Evolutionary conservation across 2,797 vertebrate genomes (phyloP).

Genomic region (Coendou prehensilis): DNA sequence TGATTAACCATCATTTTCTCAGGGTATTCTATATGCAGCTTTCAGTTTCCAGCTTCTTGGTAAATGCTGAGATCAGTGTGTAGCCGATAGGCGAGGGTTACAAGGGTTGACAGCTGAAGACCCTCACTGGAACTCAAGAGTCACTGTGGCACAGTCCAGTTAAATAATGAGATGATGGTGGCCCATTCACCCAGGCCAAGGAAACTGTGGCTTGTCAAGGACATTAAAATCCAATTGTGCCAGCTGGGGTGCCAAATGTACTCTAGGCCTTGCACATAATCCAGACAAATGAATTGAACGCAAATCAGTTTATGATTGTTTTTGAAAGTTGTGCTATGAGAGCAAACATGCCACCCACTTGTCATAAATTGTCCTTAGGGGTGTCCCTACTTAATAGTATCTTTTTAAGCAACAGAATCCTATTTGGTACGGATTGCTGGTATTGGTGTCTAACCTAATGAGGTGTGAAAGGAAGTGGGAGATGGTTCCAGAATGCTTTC

Average conservation of each 20-base stretch:
- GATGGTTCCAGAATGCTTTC: constrained; percentile 9
- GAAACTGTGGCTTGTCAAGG: constrained; percentile 77
- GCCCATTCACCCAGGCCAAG: constrained; percentile 71
- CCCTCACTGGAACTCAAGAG: constrained; percentile 75
- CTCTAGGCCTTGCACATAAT: constrained; percentile 57
- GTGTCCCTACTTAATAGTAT: constrained; percentile 53
- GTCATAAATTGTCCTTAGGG: constrained; percentile 64
- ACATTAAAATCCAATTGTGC: constrained; percentile 16
- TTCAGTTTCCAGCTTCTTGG: constrained; percentile 83
- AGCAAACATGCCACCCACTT: constrained; percentile 64
- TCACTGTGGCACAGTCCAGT: constrained; percentile 70
- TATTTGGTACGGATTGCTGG: background rate
- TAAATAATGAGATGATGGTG: background rate
- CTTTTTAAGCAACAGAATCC: background rate
- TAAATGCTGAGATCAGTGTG: constrained; percentile 82
- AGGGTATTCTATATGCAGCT: constrained; percentile 84
- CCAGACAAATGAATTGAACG: constrained; percentile 53
- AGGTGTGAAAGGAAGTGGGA: background rate
- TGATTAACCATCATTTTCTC: constrained; percentile 89
- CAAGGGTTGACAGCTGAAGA: constrained; percentile 43
- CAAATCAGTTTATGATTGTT: constrained; percentile 73
- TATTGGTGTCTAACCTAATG: background rate
- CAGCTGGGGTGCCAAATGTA: background rate
- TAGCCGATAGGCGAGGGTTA: constrained; percentile 27
- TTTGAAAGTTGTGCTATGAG: constrained; percentile 64